Conservation (phyloP, 30 jellyfish, hydroid and myxozoan species). For the Turritopsis rubra region DNA sequence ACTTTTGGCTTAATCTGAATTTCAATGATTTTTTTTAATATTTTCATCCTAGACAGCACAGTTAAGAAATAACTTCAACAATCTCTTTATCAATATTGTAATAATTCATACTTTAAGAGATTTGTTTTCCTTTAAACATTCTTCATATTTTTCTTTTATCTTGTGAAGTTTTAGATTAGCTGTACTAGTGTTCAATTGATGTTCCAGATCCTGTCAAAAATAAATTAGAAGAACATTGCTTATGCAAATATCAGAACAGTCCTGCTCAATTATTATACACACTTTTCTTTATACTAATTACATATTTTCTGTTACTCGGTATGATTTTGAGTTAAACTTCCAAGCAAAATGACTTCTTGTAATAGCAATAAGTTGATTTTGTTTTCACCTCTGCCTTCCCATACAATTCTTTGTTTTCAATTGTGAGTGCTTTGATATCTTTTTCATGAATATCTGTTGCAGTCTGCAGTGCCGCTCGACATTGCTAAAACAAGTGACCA, state of each 20-base stretch:
- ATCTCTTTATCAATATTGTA: not conserved
- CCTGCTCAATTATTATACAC: too few relatives aligned
- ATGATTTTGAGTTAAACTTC: too few relatives aligned
- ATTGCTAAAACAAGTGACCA: constrained; percentile 24
- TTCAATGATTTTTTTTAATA: too few relatives aligned
- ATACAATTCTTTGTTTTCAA: constrained; percentile 28
- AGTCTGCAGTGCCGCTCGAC: constrained; percentile 51
- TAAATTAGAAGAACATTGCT: too few relatives aligned
- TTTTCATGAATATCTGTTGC: constrained; percentile 63
- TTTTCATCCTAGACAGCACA: too few relatives aligned
- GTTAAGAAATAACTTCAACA: too few relatives aligned
- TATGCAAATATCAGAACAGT: not conserved
- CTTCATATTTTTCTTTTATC: constrained; percentile 42
- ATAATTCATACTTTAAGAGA: constrained; percentile 6
- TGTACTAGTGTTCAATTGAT: constrained; percentile 28
- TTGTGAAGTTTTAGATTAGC: constrained; percentile 36
- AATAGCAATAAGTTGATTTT: not conserved
- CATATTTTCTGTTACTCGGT: too few relatives aligned
- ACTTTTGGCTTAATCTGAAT: too few relatives aligned
- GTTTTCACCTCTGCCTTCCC: constrained; percentile 6
- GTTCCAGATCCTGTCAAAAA: constrained; percentile 46
- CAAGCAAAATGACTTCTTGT: not conserved
- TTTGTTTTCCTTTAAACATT: constrained; percentile 39
- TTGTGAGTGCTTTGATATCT: constrained; percentile 41
- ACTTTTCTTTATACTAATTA: too few relatives aligned